Evolutionary conservation across 2,888 invertebrate genomes (phyloP).

Genomic region (Apodemia mormo): DNA sequence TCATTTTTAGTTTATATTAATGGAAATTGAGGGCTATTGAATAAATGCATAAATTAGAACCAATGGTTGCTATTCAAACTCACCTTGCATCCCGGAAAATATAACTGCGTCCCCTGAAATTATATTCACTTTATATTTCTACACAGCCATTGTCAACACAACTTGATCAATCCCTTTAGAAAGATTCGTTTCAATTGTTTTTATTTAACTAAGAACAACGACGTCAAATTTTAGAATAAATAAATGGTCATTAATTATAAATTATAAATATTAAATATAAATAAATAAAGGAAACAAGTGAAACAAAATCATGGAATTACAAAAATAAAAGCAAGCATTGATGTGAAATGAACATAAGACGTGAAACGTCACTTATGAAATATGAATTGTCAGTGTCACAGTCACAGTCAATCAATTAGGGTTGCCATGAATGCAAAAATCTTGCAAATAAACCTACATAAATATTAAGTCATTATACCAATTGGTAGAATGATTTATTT

Average conservation of each 20-base stretch:
- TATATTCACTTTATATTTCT: slow-evolving; percentile 39
- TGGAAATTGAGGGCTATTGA: neutral
- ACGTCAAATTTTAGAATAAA: neutral
- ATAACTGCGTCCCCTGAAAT: slow-evolving; percentile 84
- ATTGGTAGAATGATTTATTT: no score
- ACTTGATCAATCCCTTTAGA: neutral
- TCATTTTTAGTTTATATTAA: no score
- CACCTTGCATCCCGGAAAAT: slow-evolving; percentile 84
- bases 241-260: neutral
- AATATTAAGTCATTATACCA: no score
- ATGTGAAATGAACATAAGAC: neutral
- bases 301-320: slow-evolving; percentile 1
- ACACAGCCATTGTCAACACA: slow-evolving; percentile 10
- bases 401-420: slow-evolving; percentile 20
- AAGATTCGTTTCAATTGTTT: slow-evolving; percentile 2
- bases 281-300: slow-evolving; percentile 15
- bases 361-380: neutral
- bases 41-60: neutral
- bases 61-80: slow-evolving; percentile 41
- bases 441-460: neutral
- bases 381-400: neutral
- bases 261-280: neutral
- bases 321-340: slow-evolving; percentile 16
- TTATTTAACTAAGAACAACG: slow-evolving; percentile 1
- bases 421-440: slow-evolving; percentile 17